Evolutionary conservation across 2,888 invertebrate genomes (phyloP), one percentile per base, ranked within the genome.

Genomic region (Leptinotarsa juncta): DNA sequence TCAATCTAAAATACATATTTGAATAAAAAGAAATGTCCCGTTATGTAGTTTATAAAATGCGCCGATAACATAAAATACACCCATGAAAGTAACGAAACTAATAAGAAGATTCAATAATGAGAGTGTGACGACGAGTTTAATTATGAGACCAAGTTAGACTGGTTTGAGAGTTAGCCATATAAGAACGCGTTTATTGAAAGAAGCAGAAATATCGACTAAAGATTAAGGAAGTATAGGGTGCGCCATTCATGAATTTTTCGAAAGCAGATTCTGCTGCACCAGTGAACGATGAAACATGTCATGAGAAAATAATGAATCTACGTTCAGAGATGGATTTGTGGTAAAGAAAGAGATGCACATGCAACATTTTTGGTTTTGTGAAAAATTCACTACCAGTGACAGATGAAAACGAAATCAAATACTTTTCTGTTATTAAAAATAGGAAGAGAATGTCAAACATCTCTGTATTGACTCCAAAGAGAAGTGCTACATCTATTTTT

Each of bases 111-210:
- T 80, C 79, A 75, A 77, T 81, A 81, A 81, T 79, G 81, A 81
- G 81, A 77, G 80, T 80, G 79, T 81, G 79, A 79, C 79, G 80
- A 79, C 79, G 80, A 79, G 80, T 78, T 80, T 81, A 81, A 81
- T 81, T 80, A 80, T 77, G 77, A 79, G 77, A 80, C 77, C 79
- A 71, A 79, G 79, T 75, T 73, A 76, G 77, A 80, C 81, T 75
- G 81, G 81, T 81, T 81, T 67, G 72, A 75, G 32, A 72, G 55
- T 73, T 49, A 72, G 68, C 74, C 75, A 72, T 79, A 80, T 73
- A 80, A 75, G 75, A 79, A 77, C 76, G 73, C 65, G 74, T 79
- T 78, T 72, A 76, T 76, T 79, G 60, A 73, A 77, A 77, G 49
- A 80, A 80, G 72, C 74, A 77, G 72, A 73, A 78, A 76, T 70